These are phyloP conservation scores for Caenorhabditis brenneri DNA, from an alignment of 1,140 invertebrate genomes.

Conservation along the genomic window DNA sequence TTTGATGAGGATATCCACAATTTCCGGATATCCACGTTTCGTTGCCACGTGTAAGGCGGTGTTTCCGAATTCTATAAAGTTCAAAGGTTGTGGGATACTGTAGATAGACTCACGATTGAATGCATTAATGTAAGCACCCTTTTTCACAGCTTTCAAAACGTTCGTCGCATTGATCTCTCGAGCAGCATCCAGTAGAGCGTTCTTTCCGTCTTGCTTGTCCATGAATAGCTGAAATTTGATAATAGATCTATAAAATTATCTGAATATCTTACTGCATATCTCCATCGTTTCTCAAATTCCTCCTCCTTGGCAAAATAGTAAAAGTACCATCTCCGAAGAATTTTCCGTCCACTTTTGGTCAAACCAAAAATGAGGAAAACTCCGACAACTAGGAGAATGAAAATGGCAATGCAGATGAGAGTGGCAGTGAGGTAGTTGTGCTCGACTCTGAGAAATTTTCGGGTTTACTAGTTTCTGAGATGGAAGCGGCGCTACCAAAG, in stretches of 20 bases:
- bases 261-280: neutral
- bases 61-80: neutral
- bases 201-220: neutral
- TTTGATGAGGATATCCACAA: neutral
- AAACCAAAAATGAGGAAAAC: neutral
- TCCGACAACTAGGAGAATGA: neutral
- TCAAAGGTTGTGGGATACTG: neutral
- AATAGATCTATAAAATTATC: neutral
- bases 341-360: neutral
- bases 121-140: neutral
- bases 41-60: neutral
- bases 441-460: too few species aligned
- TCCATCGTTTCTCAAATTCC: neutral
- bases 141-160: neutral
- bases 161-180: neutral
- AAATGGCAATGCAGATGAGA: neutral
- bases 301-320: neutral
- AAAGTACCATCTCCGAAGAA: neutral
- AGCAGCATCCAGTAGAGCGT: neutral
- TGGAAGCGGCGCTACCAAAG: too few species aligned
- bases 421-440: neutral
- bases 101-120: neutral
- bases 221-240: constrained; percentile 1
- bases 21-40: neutral
- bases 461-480: too few species aligned